Percentiles rank a stretch among this genome's conserved stretches.
Conservation (phyloP, 35 echinoderm and acorn worm genomes). For the Ophioderma brevispina region DNA sequence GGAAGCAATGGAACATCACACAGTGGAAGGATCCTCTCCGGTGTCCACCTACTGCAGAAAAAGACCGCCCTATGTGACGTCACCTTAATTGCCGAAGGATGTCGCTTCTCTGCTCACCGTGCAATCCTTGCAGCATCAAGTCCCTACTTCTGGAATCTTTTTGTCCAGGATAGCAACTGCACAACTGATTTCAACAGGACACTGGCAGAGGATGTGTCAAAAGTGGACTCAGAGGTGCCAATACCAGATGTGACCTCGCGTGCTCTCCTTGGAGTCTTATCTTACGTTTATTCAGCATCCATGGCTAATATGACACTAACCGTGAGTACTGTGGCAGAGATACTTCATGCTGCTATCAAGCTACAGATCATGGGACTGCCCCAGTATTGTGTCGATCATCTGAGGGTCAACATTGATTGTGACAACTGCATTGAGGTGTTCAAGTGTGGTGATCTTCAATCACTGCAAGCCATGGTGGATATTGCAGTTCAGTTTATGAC, state of each 20-base stretch:
- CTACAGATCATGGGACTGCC: not conserved
- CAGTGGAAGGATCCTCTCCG: conserved; percentile 47
- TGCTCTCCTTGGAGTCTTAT: conserved; percentile 20
- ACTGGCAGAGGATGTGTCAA: conserved; percentile 16
- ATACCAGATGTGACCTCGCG: conserved; percentile 1
- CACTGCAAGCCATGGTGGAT: not conserved
- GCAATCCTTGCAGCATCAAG: conserved; percentile 78
- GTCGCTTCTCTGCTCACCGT: conserved; percentile 56
- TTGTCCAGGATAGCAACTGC: conserved; percentile 3
- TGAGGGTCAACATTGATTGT: not conserved
- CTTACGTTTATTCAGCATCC: conserved; percentile 63
- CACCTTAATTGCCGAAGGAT: conserved; percentile 47
- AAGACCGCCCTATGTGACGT: conserved; percentile 82
- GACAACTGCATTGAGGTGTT: conserved; percentile 15
- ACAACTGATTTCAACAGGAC: not conserved
- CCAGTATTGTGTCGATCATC: conserved; percentile 14
- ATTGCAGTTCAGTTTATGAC: conserved; percentile 18
- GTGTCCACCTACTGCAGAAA: conserved; percentile 42
- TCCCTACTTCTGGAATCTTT: conserved; percentile 44
- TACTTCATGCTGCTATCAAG: conserved; percentile 12
- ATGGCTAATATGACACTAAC: conserved; percentile 21
- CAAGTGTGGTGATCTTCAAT: not conserved
- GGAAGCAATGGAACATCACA: conserved; percentile 8
- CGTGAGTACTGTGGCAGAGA: conserved; percentile 18
- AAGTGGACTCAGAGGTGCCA: not conserved